phyloP scores from a whole-genome alignment of 1,140 invertebrate species.

The Linepithema humile region DNA sequence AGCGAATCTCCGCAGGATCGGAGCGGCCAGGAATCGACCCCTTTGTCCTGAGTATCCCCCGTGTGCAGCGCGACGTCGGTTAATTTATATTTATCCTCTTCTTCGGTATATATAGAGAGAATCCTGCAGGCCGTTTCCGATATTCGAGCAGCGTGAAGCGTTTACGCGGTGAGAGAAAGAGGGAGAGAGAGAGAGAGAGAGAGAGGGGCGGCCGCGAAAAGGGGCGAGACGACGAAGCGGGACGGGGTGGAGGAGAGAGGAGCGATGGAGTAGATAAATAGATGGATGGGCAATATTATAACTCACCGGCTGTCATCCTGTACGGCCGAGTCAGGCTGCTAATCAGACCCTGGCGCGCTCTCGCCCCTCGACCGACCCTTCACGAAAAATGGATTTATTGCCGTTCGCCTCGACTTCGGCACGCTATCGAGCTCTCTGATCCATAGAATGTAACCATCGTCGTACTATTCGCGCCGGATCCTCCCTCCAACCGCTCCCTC shows the following conservation, averaged over 20 bases:
- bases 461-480: conserved; percentile 74
- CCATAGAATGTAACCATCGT: conserved; percentile 82
- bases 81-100: conserved; percentile 76
- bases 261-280: conserved; percentile 83
- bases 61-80: conserved; percentile 35
- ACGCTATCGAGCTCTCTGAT: conserved; percentile 85
- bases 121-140: conserved; percentile 59
- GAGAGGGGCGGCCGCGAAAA: conserved; percentile 48
- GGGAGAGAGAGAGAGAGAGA: background rate
- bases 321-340: conserved; percentile 84
- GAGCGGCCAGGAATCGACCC: conserved; percentile 30
- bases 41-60: conserved; percentile 42
- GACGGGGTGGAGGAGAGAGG: conserved; percentile 64
- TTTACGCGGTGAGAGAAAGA: conserved; percentile 8
- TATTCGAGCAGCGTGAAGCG: conserved; percentile 51
- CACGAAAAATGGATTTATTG: conserved; percentile 85
- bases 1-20: conserved; percentile 36
- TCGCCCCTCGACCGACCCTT: conserved; percentile 80
- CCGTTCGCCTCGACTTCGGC: conserved; percentile 84
- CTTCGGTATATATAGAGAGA: conserved; percentile 35
- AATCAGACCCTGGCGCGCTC: conserved; percentile 83
- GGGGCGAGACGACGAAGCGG: conserved; percentile 56
- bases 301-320: conserved; percentile 84
- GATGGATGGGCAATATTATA: conserved; percentile 85
- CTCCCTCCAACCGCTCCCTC: conserved; percentile 50